Percentiles rank a stretch among this genome's conserved stretches.
These are phyloP conservation scores for Corythornis madagascariensis DNA, from an alignment of 2,113 vertebrate species.

Conservation along the genomic window DNA sequence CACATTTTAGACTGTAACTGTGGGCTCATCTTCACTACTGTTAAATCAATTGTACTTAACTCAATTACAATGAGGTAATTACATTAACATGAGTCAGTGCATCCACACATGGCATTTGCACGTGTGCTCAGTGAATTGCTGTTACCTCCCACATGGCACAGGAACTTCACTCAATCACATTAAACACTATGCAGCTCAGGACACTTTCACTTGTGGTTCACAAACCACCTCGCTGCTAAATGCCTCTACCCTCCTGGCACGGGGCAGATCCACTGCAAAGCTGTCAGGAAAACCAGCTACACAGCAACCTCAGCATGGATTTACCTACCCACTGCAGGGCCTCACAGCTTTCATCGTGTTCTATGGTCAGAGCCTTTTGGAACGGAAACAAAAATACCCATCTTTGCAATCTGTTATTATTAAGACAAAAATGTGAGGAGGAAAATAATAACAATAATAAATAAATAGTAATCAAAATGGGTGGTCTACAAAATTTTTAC, in stretches of 20 bases:
- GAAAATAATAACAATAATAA: not conserved
- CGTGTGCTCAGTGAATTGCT: constrained; percentile 36
- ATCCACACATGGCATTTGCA: constrained; percentile 68
- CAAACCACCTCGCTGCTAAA: not conserved
- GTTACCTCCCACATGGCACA: constrained; percentile 57
- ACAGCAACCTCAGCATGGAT: not conserved
- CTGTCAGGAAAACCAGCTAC: not conserved
- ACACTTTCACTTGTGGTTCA: not conserved
- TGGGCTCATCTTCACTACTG: constrained; percentile 59
- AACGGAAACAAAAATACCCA: not conserved
- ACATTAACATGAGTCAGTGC: constrained; percentile 70
- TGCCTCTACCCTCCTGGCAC: not conserved
- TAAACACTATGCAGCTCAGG: not conserved
- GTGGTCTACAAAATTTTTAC: not conserved
- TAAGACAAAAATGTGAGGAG: not conserved
- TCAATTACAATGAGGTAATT: constrained; percentile 67
- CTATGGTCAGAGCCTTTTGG: not conserved
- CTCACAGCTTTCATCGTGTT: not conserved
- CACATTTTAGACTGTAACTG: constrained; percentile 30
- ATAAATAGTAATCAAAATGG: not conserved
- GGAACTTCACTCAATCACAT: constrained; percentile 3
- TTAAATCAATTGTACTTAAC: constrained; percentile 69
- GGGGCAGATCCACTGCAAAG: not conserved
- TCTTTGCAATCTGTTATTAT: not conserved
- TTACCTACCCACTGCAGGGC: not conserved